A percentile compares a stretch with the other conserved stretches of the same genome.
Evolutionary conservation across 2,113 vertebrate species (phyloP).

Genomic region (Zosterops pallidus): DNA sequence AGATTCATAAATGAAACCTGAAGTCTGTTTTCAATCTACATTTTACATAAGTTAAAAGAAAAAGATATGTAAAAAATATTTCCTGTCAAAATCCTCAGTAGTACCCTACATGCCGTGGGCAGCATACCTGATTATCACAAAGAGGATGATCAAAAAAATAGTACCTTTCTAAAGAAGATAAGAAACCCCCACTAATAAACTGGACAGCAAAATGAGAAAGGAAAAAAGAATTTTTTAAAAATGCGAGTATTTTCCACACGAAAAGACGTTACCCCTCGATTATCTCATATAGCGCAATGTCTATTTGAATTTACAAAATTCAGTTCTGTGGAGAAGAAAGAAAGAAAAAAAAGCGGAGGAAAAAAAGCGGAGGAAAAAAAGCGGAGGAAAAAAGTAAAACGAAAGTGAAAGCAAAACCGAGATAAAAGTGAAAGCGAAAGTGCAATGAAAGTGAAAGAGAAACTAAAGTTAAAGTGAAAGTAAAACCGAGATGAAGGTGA

Average conservation of each 20-base stretch:
- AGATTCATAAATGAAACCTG: not conserved
- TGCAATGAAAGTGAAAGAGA: no score
- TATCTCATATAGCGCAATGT: no score
- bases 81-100: not conserved
- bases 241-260: not conserved
- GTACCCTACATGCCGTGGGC: fast-evolving
- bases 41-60: not conserved
- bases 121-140: not conserved
- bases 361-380: not conserved
- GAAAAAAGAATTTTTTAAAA: not conserved
- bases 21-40: not conserved
- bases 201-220: not conserved
- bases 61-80: not conserved
- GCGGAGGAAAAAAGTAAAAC: no score
- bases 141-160: not conserved
- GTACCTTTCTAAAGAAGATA: not conserved
- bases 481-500: no score
- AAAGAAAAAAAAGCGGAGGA: not conserved
- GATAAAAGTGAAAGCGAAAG: no score
- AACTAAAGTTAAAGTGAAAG: no score
- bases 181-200: not conserved
- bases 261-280: not conserved
- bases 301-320: not conserved
- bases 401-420: no score
- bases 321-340: not conserved